Evolutionary conservation across 2,888 invertebrate genomes (phyloP), one percentile per base, ranked within the genome.

Genomic region (Seladonia tumulorum): DNA sequence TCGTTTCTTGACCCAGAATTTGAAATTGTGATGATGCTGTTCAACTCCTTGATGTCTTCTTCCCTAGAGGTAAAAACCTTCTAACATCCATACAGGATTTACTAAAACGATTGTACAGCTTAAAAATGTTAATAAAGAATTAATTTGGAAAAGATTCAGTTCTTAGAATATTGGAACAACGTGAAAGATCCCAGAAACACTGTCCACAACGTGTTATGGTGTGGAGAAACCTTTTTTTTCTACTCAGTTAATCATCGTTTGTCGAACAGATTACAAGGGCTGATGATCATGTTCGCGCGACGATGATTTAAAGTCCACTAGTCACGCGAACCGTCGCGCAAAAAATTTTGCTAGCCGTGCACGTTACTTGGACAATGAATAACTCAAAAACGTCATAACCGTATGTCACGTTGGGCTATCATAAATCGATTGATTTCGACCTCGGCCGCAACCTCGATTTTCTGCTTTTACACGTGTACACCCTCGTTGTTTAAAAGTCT

Each of bases 361-460:
- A 66, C 39, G 76, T 76, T 22, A 66, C 66, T 45, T 45, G 63
- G 45, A 76, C 66, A 76, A 76, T 76, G 66, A 76, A 76, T 76
- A 66, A 76, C 47, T 76, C 66, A n/a, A 76, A 76, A 76, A 76
- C 76, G 63, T 76, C 76, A 76, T 53, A 53, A 74, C 73, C 73
- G 53, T 47, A 29, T 42, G 66, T 76, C 63, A 66, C 22, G 66
- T 47, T 22, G 39, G 12, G 57, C n/a, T 29, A 57, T 76, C 76
- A 63, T 42, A 63, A 76, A 76, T 76, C 76, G 76, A 76, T 76
- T 66, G 63, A 76, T 76, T 76, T 76, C 45, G 76, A 76, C 66
- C 76, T 66, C 60, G 76, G 35, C 14, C 29, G 29, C 66, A 66
- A 60, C 66, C 66, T 66, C 25, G 16, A 76, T 76, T 47, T 60